A percentile compares a stretch with the other conserved stretches of the same genome.
These are phyloP conservation scores for Sinocyclocheilus grahami DNA, from an alignment of 2,113 vertebrate species.

Conservation along the genomic window DNA sequence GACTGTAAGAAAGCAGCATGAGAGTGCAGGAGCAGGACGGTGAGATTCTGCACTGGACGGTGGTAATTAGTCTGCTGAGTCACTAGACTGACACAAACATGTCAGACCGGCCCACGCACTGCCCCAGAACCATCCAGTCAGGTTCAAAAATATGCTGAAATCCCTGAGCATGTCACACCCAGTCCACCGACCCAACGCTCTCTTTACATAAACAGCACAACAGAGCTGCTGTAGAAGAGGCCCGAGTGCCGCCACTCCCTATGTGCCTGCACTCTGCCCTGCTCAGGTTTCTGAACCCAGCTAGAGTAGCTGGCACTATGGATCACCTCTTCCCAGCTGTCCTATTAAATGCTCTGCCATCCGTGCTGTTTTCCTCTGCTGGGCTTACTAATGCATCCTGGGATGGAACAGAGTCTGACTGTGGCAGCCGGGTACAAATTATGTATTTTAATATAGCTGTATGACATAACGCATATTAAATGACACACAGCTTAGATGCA, in stretches of 20 bases:
- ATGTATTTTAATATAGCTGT: not conserved
- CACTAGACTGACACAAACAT: constrained; percentile 61
- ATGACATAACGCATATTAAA: not conserved
- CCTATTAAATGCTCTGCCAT: constrained; percentile 18
- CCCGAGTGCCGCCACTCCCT: not conserved
- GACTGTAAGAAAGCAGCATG: constrained; percentile 24
- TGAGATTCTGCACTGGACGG: constrained; percentile 58
- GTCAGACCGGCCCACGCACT: constrained; percentile 59
- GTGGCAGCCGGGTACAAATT: constrained; percentile 9
- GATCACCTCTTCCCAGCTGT: constrained; percentile 8
- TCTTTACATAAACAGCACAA: constrained; percentile 8
- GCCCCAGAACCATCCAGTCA: constrained; percentile 21
- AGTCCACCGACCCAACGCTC: not conserved
- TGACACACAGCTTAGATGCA: not conserved
- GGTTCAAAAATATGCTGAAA: constrained; percentile 17
- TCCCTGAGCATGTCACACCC: not conserved
- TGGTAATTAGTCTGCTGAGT: constrained; percentile 72
- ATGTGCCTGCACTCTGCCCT: not conserved
- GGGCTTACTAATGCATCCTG: constrained; percentile 18
- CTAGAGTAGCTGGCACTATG: constrained; percentile 18
- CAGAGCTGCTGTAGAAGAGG: not conserved
- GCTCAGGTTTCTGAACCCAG: constrained; percentile 26
- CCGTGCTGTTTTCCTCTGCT: not conserved
- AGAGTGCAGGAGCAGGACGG: constrained; percentile 23
- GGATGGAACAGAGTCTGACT: not conserved